Evolutionary conservation across 2,113 vertebrate genomes (phyloP).

Genomic region (Atrichornis clamosus): DNA sequence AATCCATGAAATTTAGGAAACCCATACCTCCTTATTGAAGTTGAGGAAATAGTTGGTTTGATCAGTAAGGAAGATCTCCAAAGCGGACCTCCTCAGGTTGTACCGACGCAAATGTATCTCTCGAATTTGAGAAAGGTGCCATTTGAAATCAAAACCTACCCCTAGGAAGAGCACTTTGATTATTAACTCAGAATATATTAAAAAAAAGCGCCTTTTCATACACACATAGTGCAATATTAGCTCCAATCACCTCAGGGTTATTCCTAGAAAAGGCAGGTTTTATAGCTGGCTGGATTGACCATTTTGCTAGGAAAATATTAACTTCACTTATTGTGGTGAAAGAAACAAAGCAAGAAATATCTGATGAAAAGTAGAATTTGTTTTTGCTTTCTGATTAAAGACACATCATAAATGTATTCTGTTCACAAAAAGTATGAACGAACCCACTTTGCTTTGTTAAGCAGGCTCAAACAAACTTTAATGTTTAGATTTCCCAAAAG

Average conservation of each 20-base stretch:
- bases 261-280: background rate
- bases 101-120: constrained; percentile 94
- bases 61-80: constrained; percentile 97
- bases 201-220: background rate
- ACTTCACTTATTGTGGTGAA: background rate
- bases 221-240: background rate
- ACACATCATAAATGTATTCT: background rate
- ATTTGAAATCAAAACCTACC: constrained; percentile 94
- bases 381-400: background rate
- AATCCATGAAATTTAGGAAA: background rate
- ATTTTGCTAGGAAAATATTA: background rate
- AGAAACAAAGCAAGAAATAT: background rate
- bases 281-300: background rate
- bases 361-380: background rate
- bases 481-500: background rate
- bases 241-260: background rate
- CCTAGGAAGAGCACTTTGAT: constrained; percentile 72
- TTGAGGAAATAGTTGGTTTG: constrained; percentile 98
- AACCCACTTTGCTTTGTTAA: background rate
- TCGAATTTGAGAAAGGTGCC: constrained; percentile 91
- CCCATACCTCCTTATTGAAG: constrained; percentile 91
- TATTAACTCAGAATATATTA: background rate
- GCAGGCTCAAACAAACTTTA: background rate
- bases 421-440: background rate
- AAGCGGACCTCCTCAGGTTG: constrained; percentile 91